Evolutionary conservation across 2,888 invertebrate species (phyloP).

Genomic region (Lamellibrachia satsuma): DNA sequence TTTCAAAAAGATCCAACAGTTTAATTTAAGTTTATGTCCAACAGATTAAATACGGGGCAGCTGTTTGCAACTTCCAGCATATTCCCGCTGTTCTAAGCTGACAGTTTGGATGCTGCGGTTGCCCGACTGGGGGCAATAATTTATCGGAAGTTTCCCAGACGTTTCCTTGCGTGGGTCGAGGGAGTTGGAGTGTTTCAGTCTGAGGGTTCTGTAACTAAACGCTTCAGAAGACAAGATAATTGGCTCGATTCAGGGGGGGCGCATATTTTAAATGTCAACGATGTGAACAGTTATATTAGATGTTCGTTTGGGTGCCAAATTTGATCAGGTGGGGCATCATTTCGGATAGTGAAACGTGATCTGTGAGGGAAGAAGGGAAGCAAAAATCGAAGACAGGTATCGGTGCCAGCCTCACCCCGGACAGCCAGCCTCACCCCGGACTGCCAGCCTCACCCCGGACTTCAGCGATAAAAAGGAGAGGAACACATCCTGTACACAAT

Average conservation of each 20-base stretch:
- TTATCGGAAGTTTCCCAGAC: neutral
- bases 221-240: neutral
- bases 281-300: neutral
- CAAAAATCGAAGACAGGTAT: too few relatives aligned
- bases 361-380: too few relatives aligned
- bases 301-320: neutral
- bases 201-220: neutral
- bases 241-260: neutral
- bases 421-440: too few relatives aligned
- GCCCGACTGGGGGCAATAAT: neutral
- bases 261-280: neutral
- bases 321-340: neutral
- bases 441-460: too few relatives aligned
- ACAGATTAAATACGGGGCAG: neutral
- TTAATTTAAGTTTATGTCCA: neutral
- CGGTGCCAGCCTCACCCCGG: too few relatives aligned
- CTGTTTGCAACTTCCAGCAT: neutral
- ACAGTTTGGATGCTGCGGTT: neutral
- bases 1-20: neutral
- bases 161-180: neutral
- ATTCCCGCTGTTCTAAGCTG: neutral
- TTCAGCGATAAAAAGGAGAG: too few relatives aligned
- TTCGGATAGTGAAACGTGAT: neutral
- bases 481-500: too few relatives aligned
- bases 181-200: neutral